Evolutionary conservation across 2,113 vertebrate species (phyloP).

Genomic region (Hippotragus niger): DNA sequence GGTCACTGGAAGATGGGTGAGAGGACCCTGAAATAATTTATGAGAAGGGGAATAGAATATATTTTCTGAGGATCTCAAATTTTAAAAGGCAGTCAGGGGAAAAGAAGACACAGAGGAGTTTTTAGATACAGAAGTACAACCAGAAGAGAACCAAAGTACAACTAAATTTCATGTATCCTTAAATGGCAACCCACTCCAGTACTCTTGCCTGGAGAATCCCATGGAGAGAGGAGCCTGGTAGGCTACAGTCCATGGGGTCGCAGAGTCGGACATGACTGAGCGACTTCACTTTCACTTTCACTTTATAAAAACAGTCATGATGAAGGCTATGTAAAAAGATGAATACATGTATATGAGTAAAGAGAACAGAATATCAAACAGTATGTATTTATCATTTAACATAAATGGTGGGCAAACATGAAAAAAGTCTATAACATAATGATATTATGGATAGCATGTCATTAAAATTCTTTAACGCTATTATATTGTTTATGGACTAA

Average conservation of each 20-base stretch:
- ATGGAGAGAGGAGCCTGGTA: too few relatives aligned
- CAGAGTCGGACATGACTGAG: too few relatives aligned
- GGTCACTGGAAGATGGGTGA: not conserved
- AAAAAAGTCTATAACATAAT: not conserved
- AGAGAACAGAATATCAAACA: not conserved
- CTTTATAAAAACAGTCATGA: not conserved
- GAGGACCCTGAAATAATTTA: not conserved
- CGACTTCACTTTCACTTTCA: too few relatives aligned
- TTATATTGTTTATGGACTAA: not conserved
- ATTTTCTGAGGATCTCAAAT: not conserved
- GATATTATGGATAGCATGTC: not conserved
- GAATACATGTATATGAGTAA: not conserved
- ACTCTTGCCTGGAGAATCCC: too few relatives aligned
- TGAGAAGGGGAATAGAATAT: not conserved
- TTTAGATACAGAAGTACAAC: not conserved
- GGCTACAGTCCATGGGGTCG: too few relatives aligned
- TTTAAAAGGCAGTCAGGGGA: not conserved
- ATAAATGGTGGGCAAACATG: not conserved
- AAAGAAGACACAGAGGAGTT: not conserved
- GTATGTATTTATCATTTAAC: not conserved
- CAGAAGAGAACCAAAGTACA: not conserved
- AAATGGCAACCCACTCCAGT: too few relatives aligned
- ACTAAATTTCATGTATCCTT: not conserved
- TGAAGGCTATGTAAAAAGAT: not conserved
- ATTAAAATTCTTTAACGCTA: constrained; percentile 2